Percentiles rank a stretch among this genome's conserved stretches.
Evolutionary conservation across 2,888 invertebrate genomes (phyloP).

Genomic region (Patella pellucida): DNA sequence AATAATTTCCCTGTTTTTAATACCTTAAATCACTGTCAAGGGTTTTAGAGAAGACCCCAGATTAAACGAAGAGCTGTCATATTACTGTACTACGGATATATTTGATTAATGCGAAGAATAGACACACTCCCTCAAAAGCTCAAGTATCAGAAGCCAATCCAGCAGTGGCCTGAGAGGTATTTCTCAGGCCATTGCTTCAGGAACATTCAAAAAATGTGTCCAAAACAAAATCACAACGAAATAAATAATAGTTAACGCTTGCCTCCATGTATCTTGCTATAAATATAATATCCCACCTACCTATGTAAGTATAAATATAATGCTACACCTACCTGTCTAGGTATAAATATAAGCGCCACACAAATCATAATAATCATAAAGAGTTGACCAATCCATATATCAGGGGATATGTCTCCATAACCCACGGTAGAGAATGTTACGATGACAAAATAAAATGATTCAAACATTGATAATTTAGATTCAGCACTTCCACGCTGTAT

Average conservation of each 20-base stretch:
- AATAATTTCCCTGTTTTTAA: too few relatives aligned
- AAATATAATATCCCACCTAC: background rate
- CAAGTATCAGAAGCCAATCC: too few relatives aligned
- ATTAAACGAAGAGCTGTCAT: too few relatives aligned
- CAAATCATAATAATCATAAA: slow-evolving; percentile 59
- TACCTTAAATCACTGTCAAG: too few relatives aligned
- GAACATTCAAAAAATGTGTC: too few relatives aligned
- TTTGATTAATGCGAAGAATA: too few relatives aligned
- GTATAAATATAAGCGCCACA: slow-evolving; percentile 52
- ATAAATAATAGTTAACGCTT: background rate
- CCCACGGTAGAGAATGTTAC: slow-evolving; percentile 82
- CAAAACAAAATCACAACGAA: background rate
- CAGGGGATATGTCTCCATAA: slow-evolving; percentile 62
- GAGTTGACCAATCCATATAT: slow-evolving; percentile 55
- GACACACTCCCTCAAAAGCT: too few relatives aligned
- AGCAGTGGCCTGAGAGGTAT: too few relatives aligned
- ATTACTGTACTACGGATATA: too few relatives aligned
- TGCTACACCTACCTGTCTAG: slow-evolving; percentile 46
- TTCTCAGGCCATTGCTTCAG: too few relatives aligned
- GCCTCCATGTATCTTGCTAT: background rate
- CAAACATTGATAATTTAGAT: slow-evolving; percentile 90
- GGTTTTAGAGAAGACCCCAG: too few relatives aligned
- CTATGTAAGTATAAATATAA: slow-evolving; percentile 50
- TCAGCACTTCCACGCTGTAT: slow-evolving; percentile 86
- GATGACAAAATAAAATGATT: slow-evolving; percentile 95